Conservation (phyloP, 2,113 vertebrate genomes). For the Bubo bubo region DNA sequence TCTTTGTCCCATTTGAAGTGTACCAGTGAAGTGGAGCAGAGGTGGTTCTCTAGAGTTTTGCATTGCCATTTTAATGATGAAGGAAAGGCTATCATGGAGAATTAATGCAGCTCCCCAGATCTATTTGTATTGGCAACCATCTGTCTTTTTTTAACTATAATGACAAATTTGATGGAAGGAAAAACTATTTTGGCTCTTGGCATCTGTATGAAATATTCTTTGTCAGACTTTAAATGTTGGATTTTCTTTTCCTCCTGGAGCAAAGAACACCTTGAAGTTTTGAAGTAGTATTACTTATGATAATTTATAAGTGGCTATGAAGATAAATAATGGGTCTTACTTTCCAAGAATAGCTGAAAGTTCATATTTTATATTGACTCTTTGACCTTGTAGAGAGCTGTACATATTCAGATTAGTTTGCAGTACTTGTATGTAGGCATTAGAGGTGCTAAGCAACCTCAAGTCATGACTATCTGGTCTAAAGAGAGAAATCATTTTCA, state of each 20-base stretch:
- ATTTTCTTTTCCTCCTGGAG: background rate
- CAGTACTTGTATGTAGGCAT: background rate
- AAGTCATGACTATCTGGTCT: background rate
- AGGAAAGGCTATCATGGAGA: background rate
- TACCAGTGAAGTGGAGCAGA: background rate
- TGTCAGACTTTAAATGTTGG: background rate
- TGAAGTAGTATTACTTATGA: background rate
- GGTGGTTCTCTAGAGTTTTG: background rate
- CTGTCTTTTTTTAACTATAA: background rate
- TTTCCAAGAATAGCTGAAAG: conserved; percentile 29
- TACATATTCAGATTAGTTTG: conserved; percentile 12
- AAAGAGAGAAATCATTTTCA: conserved; percentile 21
- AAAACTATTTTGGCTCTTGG: background rate
- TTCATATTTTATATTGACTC: conserved; percentile 33
- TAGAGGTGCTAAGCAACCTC: conserved; percentile 14
- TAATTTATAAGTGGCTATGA: conserved; percentile 15
- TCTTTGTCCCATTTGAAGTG: background rate
- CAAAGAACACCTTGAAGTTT: conserved; percentile 6
- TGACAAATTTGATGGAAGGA: background rate
- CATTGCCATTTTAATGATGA: background rate
- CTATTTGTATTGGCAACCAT: background rate
- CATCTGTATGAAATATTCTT: background rate
- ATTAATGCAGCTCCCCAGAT: background rate
- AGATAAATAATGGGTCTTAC: conserved; percentile 40
- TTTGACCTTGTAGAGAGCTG: conserved; percentile 46